These are phyloP conservation scores for Apis florea DNA, from an alignment of 1,140 invertebrate species.

Conservation along the genomic window DNA sequence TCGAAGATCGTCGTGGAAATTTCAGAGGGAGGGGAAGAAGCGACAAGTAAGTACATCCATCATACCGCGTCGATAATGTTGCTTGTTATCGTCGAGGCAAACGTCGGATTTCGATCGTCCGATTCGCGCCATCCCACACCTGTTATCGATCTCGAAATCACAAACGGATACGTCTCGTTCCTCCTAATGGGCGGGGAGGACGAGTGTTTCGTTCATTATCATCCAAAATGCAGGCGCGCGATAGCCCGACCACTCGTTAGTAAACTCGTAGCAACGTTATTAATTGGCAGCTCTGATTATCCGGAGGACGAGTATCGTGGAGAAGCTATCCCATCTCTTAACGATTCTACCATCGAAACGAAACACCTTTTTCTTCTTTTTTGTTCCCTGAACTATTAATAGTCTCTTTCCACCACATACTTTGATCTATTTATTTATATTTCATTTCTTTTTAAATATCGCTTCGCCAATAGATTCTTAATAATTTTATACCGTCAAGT, in stretches of 20 bases:
- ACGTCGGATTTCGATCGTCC: slow-evolving; percentile 46
- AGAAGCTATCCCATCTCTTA: too few relatives aligned
- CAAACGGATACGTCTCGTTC: slow-evolving; percentile 37
- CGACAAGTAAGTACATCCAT: slow-evolving; percentile 3
- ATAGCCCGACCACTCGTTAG: slow-evolving; percentile 50
- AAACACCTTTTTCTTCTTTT: too few relatives aligned
- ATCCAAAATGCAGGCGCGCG: slow-evolving; percentile 34
- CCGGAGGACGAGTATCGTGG: neutral
- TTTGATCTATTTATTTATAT: too few relatives aligned
- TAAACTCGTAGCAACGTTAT: slow-evolving; percentile 1
- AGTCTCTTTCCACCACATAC: too few relatives aligned
- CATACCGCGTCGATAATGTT: slow-evolving; percentile 13
- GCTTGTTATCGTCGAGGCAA: slow-evolving; percentile 31
- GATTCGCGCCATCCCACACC: slow-evolving; percentile 51
- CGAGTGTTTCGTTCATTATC: slow-evolving; percentile 42
- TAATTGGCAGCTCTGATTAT: slow-evolving; percentile 21
- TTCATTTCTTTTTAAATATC: too few relatives aligned
- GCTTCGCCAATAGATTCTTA: too few relatives aligned
- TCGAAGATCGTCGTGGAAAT: too few relatives aligned
- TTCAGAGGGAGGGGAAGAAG: neutral
- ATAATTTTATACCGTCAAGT: too few relatives aligned
- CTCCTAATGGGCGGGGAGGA: slow-evolving; percentile 43
- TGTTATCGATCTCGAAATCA: slow-evolving; percentile 50
- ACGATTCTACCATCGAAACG: too few relatives aligned
- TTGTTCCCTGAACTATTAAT: too few relatives aligned